Evolutionary conservation across 2,113 vertebrate species (phyloP).

Genomic region (Marmota monax): DNA sequence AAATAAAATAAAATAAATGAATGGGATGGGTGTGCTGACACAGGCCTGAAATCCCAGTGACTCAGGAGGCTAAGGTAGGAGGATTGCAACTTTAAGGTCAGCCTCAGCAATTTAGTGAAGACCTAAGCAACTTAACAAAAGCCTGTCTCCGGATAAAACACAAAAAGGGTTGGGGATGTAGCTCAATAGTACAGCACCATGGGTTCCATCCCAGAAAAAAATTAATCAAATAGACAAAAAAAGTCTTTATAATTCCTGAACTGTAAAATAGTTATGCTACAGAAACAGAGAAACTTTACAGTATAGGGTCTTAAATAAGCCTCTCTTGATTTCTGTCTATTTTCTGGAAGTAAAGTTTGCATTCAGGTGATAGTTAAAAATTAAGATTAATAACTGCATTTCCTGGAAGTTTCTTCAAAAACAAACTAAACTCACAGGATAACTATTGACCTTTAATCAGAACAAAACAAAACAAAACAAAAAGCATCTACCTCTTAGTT

Average conservation of each 20-base stretch:
- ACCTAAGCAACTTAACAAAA: too few species aligned
- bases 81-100: too few species aligned
- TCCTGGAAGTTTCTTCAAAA: slow-evolving; percentile 60
- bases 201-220: too few species aligned
- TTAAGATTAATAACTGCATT: slow-evolving; percentile 9
- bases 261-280: not conserved
- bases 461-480: too few species aligned
- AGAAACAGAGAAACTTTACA: not conserved
- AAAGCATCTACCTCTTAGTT: not conserved
- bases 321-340: not conserved
- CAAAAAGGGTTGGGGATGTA: too few species aligned
- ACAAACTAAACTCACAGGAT: slow-evolving; percentile 32
- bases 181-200: too few species aligned
- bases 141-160: too few species aligned
- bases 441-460: not conserved
- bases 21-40: too few species aligned
- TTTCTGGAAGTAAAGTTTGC: slow-evolving; percentile 9
- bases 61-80: too few species aligned
- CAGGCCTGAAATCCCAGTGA: too few species aligned
- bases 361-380: not conserved
- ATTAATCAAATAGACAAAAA: not conserved
- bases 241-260: too few species aligned
- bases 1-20: not conserved
- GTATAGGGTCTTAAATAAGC: not conserved
- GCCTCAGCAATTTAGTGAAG: too few species aligned